Evolutionary conservation across 2,888 invertebrate genomes (phyloP).

Genomic region (Scaptodrosophila latifasciaeformis): DNA sequence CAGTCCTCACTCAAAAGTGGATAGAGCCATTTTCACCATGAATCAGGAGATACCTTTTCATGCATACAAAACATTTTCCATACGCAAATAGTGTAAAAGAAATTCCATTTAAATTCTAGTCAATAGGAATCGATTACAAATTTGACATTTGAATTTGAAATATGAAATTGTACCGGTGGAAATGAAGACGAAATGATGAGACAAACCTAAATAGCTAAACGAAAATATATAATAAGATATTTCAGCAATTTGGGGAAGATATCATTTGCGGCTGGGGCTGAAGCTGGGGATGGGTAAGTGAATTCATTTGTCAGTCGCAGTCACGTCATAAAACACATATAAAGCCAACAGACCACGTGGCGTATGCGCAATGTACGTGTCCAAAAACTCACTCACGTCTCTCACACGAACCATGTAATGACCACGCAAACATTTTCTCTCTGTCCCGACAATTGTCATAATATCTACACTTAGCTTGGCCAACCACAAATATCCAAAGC

Average conservation of each 20-base stretch:
- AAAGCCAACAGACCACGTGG: conserved; percentile 12
- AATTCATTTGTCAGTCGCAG: no score
- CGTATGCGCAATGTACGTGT: conserved; percentile 31
- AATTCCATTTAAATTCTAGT: no score
- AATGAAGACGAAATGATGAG: no score
- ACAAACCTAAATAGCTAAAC: no score
- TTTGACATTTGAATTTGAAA: no score
- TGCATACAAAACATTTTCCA: conserved; percentile 33
- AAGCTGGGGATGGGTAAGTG: no score
- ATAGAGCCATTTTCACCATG: conserved; percentile 39
- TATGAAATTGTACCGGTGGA: no score
- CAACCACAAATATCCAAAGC: conserved; percentile 22
- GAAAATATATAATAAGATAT: no score
- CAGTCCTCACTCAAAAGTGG: conserved; percentile 44
- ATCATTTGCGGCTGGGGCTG: no score
- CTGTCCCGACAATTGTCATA: conserved; percentile 22
- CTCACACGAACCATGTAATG: not conserved
- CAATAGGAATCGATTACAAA: no score
- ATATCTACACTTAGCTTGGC: not conserved
- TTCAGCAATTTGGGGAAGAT: no score
- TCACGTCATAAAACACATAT: not conserved
- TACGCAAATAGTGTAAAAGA: conserved; percentile 9
- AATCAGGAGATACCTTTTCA: conserved; percentile 28
- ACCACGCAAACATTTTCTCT: not conserved
- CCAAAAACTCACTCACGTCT: conserved; percentile 9